Conservation (phyloP, 1,140 invertebrate species). For the Ectropis grisescens region DNA sequence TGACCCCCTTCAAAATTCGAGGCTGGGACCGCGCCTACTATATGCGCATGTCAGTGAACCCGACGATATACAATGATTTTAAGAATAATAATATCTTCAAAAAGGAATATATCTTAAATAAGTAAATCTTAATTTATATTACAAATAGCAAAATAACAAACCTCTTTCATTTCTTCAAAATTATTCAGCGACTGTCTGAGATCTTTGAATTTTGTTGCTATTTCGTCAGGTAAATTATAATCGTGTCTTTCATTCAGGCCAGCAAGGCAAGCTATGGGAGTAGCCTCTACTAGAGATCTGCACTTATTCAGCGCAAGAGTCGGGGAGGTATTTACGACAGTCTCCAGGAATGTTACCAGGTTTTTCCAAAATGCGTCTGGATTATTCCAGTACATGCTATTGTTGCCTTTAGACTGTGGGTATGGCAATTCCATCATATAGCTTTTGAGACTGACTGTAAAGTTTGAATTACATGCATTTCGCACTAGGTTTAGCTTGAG, state of each 20-base stretch:
- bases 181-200: conserved; percentile 32
- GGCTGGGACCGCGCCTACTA: too few species aligned
- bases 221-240: conserved; percentile 37
- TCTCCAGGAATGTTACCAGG: conserved; percentile 37
- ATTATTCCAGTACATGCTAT: conserved; percentile 53
- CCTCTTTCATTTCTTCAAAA: conserved; percentile 28
- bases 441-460: conserved; percentile 31
- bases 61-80: too few species aligned
- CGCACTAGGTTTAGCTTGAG: conserved; percentile 42
- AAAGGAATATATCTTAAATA: too few species aligned
- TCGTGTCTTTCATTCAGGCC: conserved; percentile 34
- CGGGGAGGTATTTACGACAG: conserved; percentile 43
- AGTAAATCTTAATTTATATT: too few species aligned
- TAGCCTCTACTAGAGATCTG: conserved; percentile 38
- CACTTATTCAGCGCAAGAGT: conserved; percentile 39
- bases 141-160: too few species aligned
- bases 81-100: too few species aligned
- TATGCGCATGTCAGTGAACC: too few species aligned
- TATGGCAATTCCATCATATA: conserved; percentile 52
- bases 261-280: conserved; percentile 37
- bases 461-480: conserved; percentile 42
- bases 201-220: conserved; percentile 23
- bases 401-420: conserved; percentile 17
- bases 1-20: too few species aligned
- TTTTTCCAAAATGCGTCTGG: conserved; percentile 51